phyloP scores from a whole-genome alignment of 2,888 invertebrate species.

The Heliconius cydno region DNA sequence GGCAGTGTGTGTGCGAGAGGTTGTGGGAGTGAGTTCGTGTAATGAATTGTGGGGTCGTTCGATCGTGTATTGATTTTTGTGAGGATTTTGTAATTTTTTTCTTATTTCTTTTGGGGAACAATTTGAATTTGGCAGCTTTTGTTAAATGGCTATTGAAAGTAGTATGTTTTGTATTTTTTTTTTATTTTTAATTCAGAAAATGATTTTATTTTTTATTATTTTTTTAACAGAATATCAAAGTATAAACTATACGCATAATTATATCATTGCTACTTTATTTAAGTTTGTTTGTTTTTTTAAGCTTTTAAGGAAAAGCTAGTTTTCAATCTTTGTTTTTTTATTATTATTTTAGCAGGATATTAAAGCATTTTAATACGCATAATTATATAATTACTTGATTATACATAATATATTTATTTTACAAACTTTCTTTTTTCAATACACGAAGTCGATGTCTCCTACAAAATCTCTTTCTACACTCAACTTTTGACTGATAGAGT shows the following conservation, averaged over 20 bases:
- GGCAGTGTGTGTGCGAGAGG: background rate
- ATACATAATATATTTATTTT: background rate
- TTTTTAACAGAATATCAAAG: too few species aligned
- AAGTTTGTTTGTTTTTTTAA: too few species aligned
- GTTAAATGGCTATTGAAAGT: too few species aligned
- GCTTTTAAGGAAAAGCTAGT: too few species aligned
- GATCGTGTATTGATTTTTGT: conserved; percentile 1
- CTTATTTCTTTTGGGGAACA: too few species aligned
- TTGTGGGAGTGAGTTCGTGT: conserved; percentile 39
- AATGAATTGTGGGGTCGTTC: background rate
- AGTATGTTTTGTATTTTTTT: too few species aligned
- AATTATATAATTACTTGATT: background rate
- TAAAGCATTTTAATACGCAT: too few species aligned
- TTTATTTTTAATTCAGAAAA: too few species aligned
- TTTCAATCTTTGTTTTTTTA: too few species aligned
- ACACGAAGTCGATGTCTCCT: background rate
- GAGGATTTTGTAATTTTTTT: background rate
- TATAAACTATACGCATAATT: too few species aligned
- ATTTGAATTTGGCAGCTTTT: background rate
- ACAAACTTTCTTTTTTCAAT: background rate
- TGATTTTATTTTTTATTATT: too few species aligned
- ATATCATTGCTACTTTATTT: background rate
- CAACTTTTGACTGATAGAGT: background rate
- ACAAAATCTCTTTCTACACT: background rate
- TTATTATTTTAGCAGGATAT: too few species aligned